Base-by-base conservation (phyloP, 2,888 invertebrate genomes). In the Sphinx pinastri region DNA sequence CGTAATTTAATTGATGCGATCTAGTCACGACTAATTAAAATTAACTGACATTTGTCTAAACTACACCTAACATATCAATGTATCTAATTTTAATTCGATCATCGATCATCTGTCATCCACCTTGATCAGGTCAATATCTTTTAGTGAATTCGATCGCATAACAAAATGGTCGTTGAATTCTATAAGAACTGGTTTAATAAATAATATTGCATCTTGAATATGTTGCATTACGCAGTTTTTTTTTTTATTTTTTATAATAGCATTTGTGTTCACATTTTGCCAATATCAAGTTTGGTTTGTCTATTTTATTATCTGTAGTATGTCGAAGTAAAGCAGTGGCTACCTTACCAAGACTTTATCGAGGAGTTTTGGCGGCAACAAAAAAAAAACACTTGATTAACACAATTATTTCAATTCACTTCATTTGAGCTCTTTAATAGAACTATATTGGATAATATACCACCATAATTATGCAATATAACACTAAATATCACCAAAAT, bases 91-190 rank as follows among this genome's bases (percentile, higher is more conserved):
- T 87, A 85, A 87, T 88, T 85, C 84, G 81, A 83, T 82, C 87
- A 92, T 93, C 90, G 84, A 91, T 92, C 92, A 92, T 90, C 88
- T 85, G 88, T 84, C 88, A 85, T 88, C 91, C 87, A 88, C 85
- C 87, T 88, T 84, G 71, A 81, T 79, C 80, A 75, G 92, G 91
- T 93, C 92, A 92, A 91, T 91, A 92, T 92, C 91, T 92, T 86
- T 88, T 86, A 79, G 81, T 82, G 87, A 86, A 88, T 87, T 86
- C 84, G 82, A 89, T 86, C 81, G 81, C 77, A 79, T 77, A 73
- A 80, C 79, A 81, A 84, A 80, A 80, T 81, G 79, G 76, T 83
- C 81, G 84, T 84, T 88, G 85, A 87, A 86, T 89, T 89, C 87
- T 86, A 86, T 89, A 86, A 70, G 81, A 89, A 91, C 91, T 77